These are phyloP conservation scores for Lasioglossum pauxillum DNA, from an alignment of 2,888 invertebrate species.

Conservation along the genomic window DNA sequence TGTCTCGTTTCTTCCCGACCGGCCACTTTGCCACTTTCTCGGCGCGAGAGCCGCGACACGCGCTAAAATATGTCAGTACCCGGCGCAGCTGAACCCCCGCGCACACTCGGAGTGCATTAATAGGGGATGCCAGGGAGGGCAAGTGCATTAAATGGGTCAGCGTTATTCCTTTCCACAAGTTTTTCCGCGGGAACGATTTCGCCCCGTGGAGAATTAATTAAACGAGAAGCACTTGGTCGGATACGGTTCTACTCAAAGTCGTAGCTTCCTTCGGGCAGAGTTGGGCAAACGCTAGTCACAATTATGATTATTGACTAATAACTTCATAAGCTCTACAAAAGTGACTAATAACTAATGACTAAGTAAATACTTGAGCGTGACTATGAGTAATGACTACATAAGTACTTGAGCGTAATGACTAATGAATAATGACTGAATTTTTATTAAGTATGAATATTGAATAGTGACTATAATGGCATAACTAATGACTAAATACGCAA, in stretches of 20 bases:
- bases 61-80: conserved; percentile 69
- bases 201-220: not conserved
- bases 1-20: conserved; percentile 19
- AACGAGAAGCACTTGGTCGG: not conserved
- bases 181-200: not conserved
- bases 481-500: no score
- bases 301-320: no score
- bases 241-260: not conserved
- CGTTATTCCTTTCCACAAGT: not conserved
- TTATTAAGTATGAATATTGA: no score
- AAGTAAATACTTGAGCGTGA: no score
- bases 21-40: conserved; percentile 18
- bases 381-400: no score
- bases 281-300: no score
- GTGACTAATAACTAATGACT: no score
- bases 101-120: conserved; percentile 69
- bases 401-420: no score
- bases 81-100: conserved; percentile 54
- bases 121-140: conserved; percentile 40
- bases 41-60: conserved; percentile 33
- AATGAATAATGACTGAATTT: no score
- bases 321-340: no score
- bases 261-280: no score
- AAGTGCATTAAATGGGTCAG: conserved; percentile 11
- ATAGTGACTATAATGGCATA: no score